Percentiles rank a stretch among this genome's conserved stretches.
Conservation (phyloP, 2,113 vertebrate species). For the Ornithorhynchus anatinus region DNA sequence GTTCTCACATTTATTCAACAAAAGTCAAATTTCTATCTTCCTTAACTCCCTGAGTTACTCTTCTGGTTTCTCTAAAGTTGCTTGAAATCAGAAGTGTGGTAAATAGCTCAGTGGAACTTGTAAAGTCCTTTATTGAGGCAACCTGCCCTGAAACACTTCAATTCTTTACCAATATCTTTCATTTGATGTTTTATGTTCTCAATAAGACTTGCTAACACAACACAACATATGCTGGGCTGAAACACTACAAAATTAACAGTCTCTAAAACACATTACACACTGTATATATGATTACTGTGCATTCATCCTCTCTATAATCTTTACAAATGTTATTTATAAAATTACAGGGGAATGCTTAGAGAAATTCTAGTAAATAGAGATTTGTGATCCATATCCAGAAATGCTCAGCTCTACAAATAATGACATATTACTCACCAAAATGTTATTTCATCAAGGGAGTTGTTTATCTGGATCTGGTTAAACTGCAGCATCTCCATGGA, state of each 20-base stretch:
- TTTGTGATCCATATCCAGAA: background rate
- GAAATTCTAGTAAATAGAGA: background rate
- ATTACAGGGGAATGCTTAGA: background rate
- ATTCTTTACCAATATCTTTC: too few relatives aligned
- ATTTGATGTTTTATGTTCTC: too few relatives aligned
- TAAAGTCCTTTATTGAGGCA: too few relatives aligned
- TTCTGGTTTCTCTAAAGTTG: too few relatives aligned
- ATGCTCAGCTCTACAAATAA: background rate
- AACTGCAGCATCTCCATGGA: background rate
- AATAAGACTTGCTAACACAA: background rate
- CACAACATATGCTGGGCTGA: background rate
- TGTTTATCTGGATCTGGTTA: background rate
- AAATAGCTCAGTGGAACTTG: too few relatives aligned
- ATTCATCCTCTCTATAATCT: background rate
- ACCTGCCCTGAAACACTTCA: too few relatives aligned
- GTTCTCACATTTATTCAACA: too few relatives aligned
- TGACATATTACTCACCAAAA: background rate
- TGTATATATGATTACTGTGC: background rate
- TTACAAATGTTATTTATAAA: background rate
- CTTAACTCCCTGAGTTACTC: too few relatives aligned
- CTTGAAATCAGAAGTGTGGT: too few relatives aligned
- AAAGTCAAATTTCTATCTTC: too few relatives aligned
- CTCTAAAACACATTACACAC: background rate
- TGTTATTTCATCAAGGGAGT: background rate
- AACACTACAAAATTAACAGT: rapidly evolving